phyloP scores from a whole-genome alignment of 2,113 vertebrate species.

The Crotophaga sulcirostris region DNA sequence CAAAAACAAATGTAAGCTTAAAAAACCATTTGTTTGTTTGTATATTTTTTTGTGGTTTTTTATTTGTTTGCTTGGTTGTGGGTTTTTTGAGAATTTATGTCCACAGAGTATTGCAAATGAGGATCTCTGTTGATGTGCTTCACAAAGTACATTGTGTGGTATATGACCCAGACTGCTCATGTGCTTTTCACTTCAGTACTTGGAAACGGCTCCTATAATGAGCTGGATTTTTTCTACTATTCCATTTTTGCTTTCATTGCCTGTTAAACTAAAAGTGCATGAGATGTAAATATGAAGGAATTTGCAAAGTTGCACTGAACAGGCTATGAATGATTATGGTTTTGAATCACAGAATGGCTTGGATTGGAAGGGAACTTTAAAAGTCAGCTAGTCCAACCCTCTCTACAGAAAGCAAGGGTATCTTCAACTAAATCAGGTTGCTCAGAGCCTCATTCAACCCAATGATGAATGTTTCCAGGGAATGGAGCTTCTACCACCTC shows the following conservation, averaged over 20 bases:
- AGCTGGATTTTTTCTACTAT: neutral
- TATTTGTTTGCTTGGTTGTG: neutral
- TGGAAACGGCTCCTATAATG: neutral
- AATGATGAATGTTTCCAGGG: no score
- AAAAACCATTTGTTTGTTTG: neutral
- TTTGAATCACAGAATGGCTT: neutral
- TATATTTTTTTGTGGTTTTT: neutral
- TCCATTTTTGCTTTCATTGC: neutral
- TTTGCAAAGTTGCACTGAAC: neutral
- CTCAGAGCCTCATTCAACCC: no score
- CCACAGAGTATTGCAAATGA: neutral
- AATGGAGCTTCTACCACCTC: no score
- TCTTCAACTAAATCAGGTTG: no score
- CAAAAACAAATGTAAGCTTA: neutral
- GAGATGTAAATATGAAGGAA: accelerated
- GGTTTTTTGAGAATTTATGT: neutral
- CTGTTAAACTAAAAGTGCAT: neutral
- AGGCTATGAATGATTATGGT: neutral
- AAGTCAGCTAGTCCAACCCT: no score
- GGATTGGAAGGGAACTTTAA: no score
- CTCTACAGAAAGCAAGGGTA: no score
- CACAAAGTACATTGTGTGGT: neutral
- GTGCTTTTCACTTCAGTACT: neutral
- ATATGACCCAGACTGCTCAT: neutral
- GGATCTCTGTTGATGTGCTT: neutral